Evolutionary conservation across 2,113 vertebrate species (phyloP).

Genomic region (Microcebus tavaratra): DNA sequence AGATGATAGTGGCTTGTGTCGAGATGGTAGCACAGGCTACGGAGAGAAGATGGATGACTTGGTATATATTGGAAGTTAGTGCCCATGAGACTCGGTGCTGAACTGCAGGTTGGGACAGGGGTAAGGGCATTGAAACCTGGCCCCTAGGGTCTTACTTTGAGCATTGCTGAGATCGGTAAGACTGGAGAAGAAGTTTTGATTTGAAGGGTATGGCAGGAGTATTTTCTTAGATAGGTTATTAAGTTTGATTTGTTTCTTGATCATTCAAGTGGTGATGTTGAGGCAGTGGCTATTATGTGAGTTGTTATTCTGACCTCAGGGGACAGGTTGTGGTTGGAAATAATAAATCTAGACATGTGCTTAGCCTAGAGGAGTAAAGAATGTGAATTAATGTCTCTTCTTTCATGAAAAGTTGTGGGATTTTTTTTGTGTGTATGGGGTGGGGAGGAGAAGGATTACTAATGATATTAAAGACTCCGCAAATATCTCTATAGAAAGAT

Average conservation of each 20-base stretch:
- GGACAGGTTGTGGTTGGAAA: not conserved
- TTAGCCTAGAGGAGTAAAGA: not conserved
- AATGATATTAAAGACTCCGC: not conserved
- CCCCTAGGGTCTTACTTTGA: not conserved
- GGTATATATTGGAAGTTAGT: not conserved
- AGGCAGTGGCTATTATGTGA: not conserved
- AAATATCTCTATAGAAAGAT: not conserved
- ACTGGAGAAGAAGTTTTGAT: not conserved
- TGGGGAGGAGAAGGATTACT: not conserved
- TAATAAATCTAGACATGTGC: not conserved
- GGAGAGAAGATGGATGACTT: not conserved
- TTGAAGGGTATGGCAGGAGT: not conserved
- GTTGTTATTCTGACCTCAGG: not conserved
- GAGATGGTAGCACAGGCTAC: not conserved
- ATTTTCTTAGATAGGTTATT: not conserved
- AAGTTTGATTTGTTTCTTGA: not conserved
- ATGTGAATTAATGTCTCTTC: not conserved
- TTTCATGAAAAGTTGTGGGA: not conserved
- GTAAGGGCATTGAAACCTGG: not conserved
- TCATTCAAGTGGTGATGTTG: not conserved
- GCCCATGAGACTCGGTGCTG: not conserved
- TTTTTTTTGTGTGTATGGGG: not conserved
- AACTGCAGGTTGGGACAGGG: not conserved
- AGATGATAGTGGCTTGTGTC: not conserved
- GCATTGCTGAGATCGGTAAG: constrained; percentile 11